Evolutionary conservation across 2,113 vertebrate genomes (phyloP).

Genomic region (Macaca nemestrina): DNA sequence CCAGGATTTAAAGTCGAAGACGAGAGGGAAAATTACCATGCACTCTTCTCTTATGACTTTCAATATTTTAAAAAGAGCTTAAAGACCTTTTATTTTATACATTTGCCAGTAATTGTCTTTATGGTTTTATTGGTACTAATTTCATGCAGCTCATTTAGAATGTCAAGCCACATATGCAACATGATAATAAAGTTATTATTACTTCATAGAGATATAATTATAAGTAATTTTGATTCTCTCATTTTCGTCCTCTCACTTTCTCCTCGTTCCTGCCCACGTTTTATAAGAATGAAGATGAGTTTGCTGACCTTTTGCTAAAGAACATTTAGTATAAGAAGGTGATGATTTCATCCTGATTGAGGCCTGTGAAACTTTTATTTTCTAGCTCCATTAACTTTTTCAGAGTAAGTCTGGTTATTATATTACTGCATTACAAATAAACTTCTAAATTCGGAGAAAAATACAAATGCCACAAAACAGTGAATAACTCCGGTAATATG

Average conservation of each 20-base stretch:
- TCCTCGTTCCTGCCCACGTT: constrained; percentile 46
- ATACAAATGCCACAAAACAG: constrained; percentile 53
- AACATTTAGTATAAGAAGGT: constrained; percentile 60
- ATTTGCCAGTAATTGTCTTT: constrained; percentile 76
- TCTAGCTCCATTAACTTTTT: constrained; percentile 59
- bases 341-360: constrained; percentile 31
- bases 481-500: constrained; percentile 59
- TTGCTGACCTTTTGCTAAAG: constrained; percentile 76
- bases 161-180: constrained; percentile 73
- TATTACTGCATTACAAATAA: constrained; percentile 54
- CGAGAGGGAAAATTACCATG: constrained; percentile 24
- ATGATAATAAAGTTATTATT: constrained; percentile 78
- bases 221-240: constrained; percentile 71
- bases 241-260: constrained; percentile 55
- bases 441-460: constrained; percentile 42
- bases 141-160: constrained; percentile 76
- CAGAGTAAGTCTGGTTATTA: constrained; percentile 31
- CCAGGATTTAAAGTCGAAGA: constrained; percentile 58
- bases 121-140: constrained; percentile 77
- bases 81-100: constrained; percentile 75
- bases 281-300: constrained; percentile 69
- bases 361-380: constrained; percentile 57
- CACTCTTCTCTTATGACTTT: constrained; percentile 60
- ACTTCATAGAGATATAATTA: constrained; percentile 74
- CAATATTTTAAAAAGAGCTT: constrained; percentile 76